Percentiles rank a stretch among this genome's conserved stretches.
Conservation (phyloP, 2,797 vertebrate genomes). For the Pristis pectinata region DNA sequence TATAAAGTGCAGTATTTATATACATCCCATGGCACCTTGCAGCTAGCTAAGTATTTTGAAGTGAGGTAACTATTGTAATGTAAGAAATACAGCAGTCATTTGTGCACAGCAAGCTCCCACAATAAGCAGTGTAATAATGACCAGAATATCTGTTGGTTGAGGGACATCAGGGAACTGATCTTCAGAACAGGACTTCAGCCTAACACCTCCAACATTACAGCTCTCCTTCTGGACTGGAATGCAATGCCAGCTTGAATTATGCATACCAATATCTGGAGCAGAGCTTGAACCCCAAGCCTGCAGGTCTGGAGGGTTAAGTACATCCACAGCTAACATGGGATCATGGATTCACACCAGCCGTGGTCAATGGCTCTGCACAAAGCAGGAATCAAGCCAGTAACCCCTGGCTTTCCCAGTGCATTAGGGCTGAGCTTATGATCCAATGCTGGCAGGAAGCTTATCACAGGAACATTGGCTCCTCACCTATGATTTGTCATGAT, state of each 20-base stretch:
- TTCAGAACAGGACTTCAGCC: no score
- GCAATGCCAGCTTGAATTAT: background rate
- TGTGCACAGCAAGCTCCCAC: no score
- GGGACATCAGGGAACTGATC: no score
- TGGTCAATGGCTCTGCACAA: background rate
- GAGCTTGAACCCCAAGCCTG: background rate
- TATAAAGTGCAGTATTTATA: background rate
- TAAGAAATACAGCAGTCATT: background rate
- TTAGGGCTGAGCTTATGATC: background rate
- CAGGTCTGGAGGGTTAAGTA: background rate
- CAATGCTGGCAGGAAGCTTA: background rate
- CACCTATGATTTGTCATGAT: background rate
- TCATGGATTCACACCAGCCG: background rate
- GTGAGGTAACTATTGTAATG: background rate
- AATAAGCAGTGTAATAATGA: background rate
- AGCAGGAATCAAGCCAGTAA: background rate
- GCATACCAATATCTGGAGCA: background rate
- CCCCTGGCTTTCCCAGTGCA: background rate
- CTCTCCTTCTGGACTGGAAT: background rate
- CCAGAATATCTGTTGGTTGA: background rate
- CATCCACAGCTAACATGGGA: background rate
- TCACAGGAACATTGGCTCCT: background rate
- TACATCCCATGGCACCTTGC: background rate
- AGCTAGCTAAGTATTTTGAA: no score
- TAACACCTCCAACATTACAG: background rate